Evolutionary conservation across 2,888 invertebrate genomes (phyloP).

Genomic region (Dasysyrphus albostriatus): DNA sequence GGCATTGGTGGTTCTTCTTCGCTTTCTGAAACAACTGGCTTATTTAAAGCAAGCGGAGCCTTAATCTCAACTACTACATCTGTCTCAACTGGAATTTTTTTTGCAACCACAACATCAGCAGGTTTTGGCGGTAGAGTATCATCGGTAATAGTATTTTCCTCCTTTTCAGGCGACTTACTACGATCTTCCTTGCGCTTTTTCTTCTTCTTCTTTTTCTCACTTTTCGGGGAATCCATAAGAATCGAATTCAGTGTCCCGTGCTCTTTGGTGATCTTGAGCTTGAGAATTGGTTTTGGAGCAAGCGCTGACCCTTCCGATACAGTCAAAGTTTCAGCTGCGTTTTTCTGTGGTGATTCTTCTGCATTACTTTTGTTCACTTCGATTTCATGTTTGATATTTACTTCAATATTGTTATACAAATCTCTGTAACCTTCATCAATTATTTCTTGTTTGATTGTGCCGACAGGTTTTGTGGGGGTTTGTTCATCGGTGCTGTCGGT

Average conservation of each 20-base stretch:
- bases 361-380: constrained; percentile 68
- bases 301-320: constrained; percentile 29
- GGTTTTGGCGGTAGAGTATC: not conserved
- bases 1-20: constrained; percentile 47
- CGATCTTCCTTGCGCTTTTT: constrained; percentile 80
- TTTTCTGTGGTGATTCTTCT: constrained; percentile 6
- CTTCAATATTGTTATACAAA: constrained; percentile 55
- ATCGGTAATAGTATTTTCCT: constrained; percentile 55
- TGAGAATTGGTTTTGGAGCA: constrained; percentile 78
- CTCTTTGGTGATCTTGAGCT: constrained; percentile 83
- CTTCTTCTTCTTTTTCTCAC: constrained; percentile 80
- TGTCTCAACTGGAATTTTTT: not conserved
- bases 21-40: not conserved
- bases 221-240: constrained; percentile 79
- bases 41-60: not conserved
- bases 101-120: not conserved
- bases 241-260: constrained; percentile 83
- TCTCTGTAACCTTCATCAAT: constrained; percentile 72
- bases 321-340: constrained; percentile 66
- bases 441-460: constrained; percentile 76
- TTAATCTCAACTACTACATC: not conserved
- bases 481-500: constrained; percentile 76
- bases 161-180: constrained; percentile 69
- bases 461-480: constrained; percentile 23
- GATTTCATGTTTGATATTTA: constrained; percentile 79